Evolutionary conservation across 1,140 invertebrate genomes (phyloP).

Genomic region (Leptinotarsa defecta): DNA sequence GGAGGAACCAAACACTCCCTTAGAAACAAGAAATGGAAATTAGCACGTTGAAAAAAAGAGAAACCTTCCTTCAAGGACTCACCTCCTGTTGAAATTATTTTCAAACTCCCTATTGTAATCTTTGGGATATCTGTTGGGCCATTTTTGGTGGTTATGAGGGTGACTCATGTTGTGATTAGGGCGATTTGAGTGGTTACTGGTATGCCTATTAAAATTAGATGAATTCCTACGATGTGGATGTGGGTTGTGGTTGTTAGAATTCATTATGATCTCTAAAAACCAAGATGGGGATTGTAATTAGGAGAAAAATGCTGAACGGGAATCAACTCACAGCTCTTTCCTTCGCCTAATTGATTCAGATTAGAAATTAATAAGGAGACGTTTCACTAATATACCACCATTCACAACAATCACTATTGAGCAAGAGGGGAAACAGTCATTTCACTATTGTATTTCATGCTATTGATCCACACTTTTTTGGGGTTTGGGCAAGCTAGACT

Average conservation of each 20-base stretch:
- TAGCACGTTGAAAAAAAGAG: constrained; percentile 9
- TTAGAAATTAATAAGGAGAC: background rate
- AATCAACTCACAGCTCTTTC: background rate
- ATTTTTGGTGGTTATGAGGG: constrained; percentile 51
- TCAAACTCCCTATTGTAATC: constrained; percentile 55
- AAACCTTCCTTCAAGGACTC: constrained; percentile 32
- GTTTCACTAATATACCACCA: constrained; percentile 12
- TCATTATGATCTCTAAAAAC: constrained; percentile 43
- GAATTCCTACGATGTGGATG: constrained; percentile 53
- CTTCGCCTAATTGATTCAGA: background rate
- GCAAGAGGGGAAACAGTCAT: constrained; percentile 27
- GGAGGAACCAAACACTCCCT: constrained; percentile 53
- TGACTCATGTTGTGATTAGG: constrained; percentile 40
- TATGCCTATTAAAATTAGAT: constrained; percentile 53
- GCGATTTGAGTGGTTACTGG: constrained; percentile 49
- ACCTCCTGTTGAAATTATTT: constrained; percentile 54
- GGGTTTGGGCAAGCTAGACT: background rate
- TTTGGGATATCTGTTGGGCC: constrained; percentile 54
- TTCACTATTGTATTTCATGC: constrained; percentile 27
- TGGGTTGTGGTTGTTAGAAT: constrained; percentile 55
- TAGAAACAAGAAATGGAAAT: constrained; percentile 23
- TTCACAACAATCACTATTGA: constrained; percentile 27
- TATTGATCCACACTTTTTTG: constrained; percentile 18
- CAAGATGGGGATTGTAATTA: background rate
- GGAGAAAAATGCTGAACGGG: background rate